These are phyloP conservation scores for Eupelmus urozonus DNA, from an alignment of 2,888 invertebrate species.

Conservation along the genomic window DNA sequence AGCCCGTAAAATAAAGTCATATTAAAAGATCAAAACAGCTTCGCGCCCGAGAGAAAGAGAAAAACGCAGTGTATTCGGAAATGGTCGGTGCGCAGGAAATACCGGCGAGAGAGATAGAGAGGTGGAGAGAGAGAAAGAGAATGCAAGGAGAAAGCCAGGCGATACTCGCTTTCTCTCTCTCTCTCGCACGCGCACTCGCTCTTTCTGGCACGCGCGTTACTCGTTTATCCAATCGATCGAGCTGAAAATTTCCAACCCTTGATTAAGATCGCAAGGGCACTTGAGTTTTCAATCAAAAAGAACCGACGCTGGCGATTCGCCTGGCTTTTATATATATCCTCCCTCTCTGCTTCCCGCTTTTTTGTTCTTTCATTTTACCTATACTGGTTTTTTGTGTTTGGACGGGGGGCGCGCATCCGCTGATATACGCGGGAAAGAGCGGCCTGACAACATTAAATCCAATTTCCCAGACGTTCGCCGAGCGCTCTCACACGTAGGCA, in stretches of 20 bases:
- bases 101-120: constrained; percentile 17
- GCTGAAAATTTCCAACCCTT: constrained; percentile 72
- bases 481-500: too few species aligned
- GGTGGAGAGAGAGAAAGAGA: constrained; percentile 28
- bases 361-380: neutral
- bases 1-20: constrained; percentile 57
- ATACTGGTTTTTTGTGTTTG: neutral
- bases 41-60: neutral
- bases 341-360: neutral
- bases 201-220: constrained; percentile 53
- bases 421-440: constrained; percentile 19
- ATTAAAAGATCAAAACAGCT: constrained; percentile 58
- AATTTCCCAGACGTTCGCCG: constrained; percentile 62
- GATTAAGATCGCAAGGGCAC: constrained; percentile 74
- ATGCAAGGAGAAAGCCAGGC: constrained; percentile 23
- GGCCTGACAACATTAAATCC: constrained; percentile 68
- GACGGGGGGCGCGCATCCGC: constrained; percentile 12
- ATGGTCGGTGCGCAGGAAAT: constrained; percentile 28
- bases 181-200: neutral
- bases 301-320: constrained; percentile 60
- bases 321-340: constrained; percentile 37
- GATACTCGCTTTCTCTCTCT: neutral
- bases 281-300: constrained; percentile 72
- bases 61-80: neutral
- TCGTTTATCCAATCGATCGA: constrained; percentile 72